Evolutionary conservation across 2,888 invertebrate species (phyloP), one percentile per base, ranked within the genome.

Genomic region (Anarsia innoxiella): DNA sequence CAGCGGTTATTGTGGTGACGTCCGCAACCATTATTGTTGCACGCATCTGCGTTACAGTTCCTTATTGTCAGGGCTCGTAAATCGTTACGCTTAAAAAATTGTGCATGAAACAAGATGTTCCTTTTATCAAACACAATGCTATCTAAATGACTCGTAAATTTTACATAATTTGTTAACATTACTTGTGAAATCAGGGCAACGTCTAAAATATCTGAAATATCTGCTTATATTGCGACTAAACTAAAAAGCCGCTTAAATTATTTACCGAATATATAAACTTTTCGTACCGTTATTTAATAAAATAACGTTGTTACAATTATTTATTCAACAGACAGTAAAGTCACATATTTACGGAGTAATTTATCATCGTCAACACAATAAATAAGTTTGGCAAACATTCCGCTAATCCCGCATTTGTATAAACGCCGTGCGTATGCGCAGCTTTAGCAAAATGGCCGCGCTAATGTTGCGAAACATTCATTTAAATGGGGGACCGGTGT

Each of bases 1-100:
- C 63, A 64, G 68, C 56, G 74, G 78, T 77, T 69, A 70, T 73
- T 74, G 82, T 65, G 82, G 82, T 79, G 72, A 76, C 66, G 77
- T 71, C n/a, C n/a, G 77, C 75, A 70, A 64, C 65, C 73, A 66
- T 69, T 72, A 75, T 76, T 77, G 74, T 76, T 77, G 74, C 76
- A 71, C 57, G 57, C 57, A 80, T 80, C 78, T 80, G 80, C 75
- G 59, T 65, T n/a, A 61, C 57, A 58, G 55, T 57, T 56, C 48
- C 56, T 59, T 63, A 66, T 70, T 73, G 65, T 70, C 50, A 51
- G 55, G 48, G 41, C 46, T 56, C 49, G 49, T 59, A 53, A 64
- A 60, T 67, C 58, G 66, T 57, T 40, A 25, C 40, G 49, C 39
- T 41, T n/a, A 40, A 38, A 53, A 57, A 61, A 58, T 52, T 51